phyloP scores from a whole-genome alignment of 2,888 invertebrate genomes.

The Pandemis corylana region DNA sequence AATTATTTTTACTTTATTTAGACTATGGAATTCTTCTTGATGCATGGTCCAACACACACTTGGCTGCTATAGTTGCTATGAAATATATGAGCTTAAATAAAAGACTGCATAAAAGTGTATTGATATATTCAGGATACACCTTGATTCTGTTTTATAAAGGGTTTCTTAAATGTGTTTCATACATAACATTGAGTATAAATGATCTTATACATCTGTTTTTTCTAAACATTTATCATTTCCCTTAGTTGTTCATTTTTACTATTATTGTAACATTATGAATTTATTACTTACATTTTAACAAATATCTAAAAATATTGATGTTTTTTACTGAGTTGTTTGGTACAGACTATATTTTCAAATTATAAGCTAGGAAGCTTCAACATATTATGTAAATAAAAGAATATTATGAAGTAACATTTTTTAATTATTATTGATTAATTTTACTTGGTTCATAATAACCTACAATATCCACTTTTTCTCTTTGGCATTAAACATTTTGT shows the following conservation, averaged over 20 bases:
- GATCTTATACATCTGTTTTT: not conserved
- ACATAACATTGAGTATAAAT: slow-evolving; percentile 1
- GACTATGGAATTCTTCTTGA: no score
- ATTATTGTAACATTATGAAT: not conserved
- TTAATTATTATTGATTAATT: not conserved
- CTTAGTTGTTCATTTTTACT: not conserved
- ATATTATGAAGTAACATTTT: not conserved
- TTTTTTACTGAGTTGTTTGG: no score
- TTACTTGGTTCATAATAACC: not conserved
- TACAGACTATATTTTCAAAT: no score
- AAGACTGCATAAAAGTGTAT: slow-evolving; percentile 9
- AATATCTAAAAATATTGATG: no score
- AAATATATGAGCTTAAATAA: not conserved
- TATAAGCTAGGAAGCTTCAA: no score
- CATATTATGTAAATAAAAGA: not conserved
- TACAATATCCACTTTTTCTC: not conserved
- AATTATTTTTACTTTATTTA: no score
- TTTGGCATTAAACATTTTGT: slow-evolving; percentile 19
- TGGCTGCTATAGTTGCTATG: no score
- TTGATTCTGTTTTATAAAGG: not conserved
- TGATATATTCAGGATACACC: slow-evolving; percentile 2
- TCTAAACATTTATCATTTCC: not conserved
- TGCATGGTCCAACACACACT: no score
- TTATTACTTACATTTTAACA: no score
- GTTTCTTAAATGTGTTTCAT: not conserved